These are phyloP conservation scores for Gryllus bimaculatus DNA, from an alignment of 1,140 invertebrate genomes.

Conservation along the genomic window DNA sequence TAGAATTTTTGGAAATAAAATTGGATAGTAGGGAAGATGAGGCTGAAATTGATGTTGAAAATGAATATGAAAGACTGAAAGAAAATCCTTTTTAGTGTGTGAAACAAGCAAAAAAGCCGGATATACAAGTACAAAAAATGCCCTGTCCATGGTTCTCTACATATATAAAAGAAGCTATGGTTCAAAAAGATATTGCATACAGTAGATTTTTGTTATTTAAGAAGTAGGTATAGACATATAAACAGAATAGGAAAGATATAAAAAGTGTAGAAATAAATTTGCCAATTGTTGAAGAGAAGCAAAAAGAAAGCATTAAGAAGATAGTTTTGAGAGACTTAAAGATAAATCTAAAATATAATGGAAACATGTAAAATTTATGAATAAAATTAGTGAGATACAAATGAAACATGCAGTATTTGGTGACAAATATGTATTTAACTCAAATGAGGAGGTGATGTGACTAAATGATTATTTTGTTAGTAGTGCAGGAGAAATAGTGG, in stretches of 20 bases:
- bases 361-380: no score
- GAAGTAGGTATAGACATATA: not conserved
- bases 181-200: not conserved
- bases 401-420: not conserved
- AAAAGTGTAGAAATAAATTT: not conserved
- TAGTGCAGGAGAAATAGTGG: not conserved
- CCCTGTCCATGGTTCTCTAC: not conserved
- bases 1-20: no score
- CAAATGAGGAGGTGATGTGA: not conserved
- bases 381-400: not conserved
- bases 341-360: no score
- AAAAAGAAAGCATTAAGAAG: not conserved
- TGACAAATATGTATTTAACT: not conserved
- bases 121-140: not conserved
- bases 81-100: not conserved
- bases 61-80: no score
- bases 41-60: no score
- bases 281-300: not conserved
- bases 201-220: not conserved
- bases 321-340: not conserved
- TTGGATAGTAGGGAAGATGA: no score
- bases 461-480: not conserved
- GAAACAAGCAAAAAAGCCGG: not conserved
- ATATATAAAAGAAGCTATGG: not conserved
- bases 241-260: not conserved